Percentiles rank a stretch among this genome's conserved stretches.
phyloP scores from a whole-genome alignment of 2,113 vertebrate species.

The Thomomys bottae region DNA sequence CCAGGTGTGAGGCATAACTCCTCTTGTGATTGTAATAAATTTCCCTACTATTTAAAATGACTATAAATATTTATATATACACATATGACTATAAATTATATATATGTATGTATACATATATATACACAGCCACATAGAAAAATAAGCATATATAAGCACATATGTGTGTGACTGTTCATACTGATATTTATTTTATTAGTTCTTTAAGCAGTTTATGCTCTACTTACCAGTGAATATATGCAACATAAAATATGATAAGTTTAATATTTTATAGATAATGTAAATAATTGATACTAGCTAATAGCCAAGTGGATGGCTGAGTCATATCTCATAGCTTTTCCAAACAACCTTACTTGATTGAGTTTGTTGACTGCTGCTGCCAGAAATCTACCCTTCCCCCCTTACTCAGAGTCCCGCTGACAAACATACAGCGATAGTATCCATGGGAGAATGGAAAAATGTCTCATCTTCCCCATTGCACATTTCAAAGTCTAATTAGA shows the following conservation, averaged over 20 bases:
- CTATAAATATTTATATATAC: too few species aligned
- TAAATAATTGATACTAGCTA: background rate
- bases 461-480: background rate
- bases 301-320: background rate
- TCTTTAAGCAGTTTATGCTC: background rate
- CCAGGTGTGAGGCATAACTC: too few species aligned
- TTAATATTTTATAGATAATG: constrained; percentile 4
- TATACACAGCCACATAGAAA: too few species aligned
- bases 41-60: background rate
- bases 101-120: too few species aligned
- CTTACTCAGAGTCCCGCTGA: background rate
- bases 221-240: background rate
- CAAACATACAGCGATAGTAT: background rate
- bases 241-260: background rate
- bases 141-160: too few species aligned
- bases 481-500: background rate
- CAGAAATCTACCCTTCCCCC: background rate
- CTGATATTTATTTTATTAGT: background rate
- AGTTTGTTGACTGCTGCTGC: background rate
- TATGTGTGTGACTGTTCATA: too few species aligned
- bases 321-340: background rate
- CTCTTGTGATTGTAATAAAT: background rate
- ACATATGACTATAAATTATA: background rate
- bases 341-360: background rate
- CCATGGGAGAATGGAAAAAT: background rate